Base-by-base conservation (phyloP, 92 coral and sea anemone genomes). In the Metridium senile region DNA sequence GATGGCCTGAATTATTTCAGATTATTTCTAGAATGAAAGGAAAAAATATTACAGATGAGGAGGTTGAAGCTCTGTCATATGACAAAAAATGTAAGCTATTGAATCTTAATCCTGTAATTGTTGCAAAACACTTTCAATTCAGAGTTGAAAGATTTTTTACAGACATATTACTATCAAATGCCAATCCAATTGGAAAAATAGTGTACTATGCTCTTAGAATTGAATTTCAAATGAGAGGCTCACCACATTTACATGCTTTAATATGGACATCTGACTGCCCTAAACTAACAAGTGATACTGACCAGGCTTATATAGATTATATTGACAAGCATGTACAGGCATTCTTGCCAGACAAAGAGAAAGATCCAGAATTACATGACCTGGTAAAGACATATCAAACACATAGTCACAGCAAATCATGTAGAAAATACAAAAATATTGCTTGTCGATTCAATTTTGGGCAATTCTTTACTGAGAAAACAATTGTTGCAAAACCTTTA, bases 51-150 rank as follows among this genome's bases (percentile, higher is more conserved):
- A 79, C 30, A 1, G 77, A 79, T 56, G 69, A 79, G 11, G 68
- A 79, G 54, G 67, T 70, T 25, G 79, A 79, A 1, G 78, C 79
- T 70, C 54, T 79, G 26, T 79, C 78, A 34, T 76, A 76, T 18
- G 57, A 63, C 23, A 75, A 76, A 22, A 76, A 30, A 76, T 76
- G 81, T 47, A 22, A 31, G n/a, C 51, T 79, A 20, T 26, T 70
- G 6, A 79, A 79, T 49, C 68, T 79, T 32, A 79, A 70, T 71
- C 84, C 84, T 63, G 81, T 76, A 0, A 65, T 76, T 63, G 29
- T 45, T 23, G 81, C 81, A 65, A 76, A 76, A 31, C 84, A 79
- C 77, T 79, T 79, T 70, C 84, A 79, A 21, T 33, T 27, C n/a
- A n/a, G n/a, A n/a, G n/a, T n/a, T n/a, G n/a, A n/a, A n/a, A n/a